Evolutionary conservation across 2,113 vertebrate species (phyloP).

Genomic region (Caloenas nicobarica): DNA sequence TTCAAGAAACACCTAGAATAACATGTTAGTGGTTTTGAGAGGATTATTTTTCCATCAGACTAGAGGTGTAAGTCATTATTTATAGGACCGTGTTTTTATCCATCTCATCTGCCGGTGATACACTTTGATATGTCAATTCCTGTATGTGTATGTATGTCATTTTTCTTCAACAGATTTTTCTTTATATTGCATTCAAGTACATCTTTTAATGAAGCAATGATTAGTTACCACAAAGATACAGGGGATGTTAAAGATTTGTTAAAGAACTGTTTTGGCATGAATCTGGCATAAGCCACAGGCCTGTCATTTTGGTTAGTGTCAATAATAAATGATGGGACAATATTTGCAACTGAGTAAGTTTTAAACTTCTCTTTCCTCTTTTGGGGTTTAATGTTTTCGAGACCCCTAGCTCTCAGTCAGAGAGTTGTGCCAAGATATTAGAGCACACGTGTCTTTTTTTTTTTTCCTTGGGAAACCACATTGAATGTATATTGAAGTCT

Average conservation of each 20-base stretch:
- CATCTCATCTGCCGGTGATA: neutral
- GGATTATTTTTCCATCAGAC: neutral
- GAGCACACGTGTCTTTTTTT: fast-evolving
- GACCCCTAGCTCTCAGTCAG: neutral
- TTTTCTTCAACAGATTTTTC: neutral
- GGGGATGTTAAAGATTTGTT: neutral
- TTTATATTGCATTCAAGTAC: neutral
- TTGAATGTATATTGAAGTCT: neutral
- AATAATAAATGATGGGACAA: neutral
- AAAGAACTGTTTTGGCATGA: neutral
- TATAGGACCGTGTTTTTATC: neutral
- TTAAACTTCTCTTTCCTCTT: neutral
- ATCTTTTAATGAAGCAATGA: neutral
- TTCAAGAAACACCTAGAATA: neutral
- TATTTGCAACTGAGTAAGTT: neutral
- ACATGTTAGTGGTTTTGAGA: neutral
- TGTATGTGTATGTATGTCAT: neutral
- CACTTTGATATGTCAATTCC: neutral
- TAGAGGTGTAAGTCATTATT: neutral
- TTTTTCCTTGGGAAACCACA: neutral
- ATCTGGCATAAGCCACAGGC: neutral
- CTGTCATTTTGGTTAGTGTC: neutral
- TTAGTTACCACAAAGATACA: neutral
- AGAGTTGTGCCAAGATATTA: neutral
- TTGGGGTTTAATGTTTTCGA: neutral